Percentiles rank a stretch among this genome's conserved stretches.
Evolutionary conservation across 1,140 invertebrate species (phyloP).

Genomic region (Lepidurus packardi): DNA sequence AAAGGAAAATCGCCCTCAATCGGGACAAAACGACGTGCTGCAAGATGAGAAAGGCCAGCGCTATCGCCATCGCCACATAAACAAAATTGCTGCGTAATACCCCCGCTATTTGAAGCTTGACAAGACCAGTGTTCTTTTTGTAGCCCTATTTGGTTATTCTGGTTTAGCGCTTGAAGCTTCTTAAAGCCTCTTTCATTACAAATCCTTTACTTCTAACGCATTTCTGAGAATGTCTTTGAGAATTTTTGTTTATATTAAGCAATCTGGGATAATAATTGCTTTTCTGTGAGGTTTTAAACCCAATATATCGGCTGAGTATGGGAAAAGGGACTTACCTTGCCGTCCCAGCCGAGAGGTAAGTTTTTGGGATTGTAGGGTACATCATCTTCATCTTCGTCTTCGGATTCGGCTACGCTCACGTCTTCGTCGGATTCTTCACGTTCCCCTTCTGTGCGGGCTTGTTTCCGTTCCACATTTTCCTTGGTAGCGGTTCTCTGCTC

Average conservation of each 20-base stretch:
- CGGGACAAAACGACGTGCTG: not conserved
- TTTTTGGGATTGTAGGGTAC: slow-evolving; percentile 99
- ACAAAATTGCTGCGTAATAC: not conserved
- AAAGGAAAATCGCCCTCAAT: slow-evolving; percentile 8
- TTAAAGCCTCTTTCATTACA: not conserved
- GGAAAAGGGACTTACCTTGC: slow-evolving; percentile 61
- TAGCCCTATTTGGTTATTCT: too few relatives aligned
- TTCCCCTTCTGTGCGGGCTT: slow-evolving; percentile 92
- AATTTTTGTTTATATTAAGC: not conserved
- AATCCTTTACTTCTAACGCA: not conserved
- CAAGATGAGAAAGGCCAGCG: not conserved
- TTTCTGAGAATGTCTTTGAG: not conserved
- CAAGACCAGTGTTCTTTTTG: too few relatives aligned
- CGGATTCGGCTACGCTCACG: slow-evolving; percentile 73
- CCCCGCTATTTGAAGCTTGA: too few relatives aligned
- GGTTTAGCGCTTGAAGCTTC: too few relatives aligned
- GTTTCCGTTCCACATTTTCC: slow-evolving; percentile 97
- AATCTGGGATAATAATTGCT: slow-evolving; percentile 24
- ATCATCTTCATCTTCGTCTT: slow-evolving; percentile 85
- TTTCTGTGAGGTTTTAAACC: not conserved
- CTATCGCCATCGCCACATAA: not conserved
- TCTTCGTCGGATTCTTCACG: slow-evolving; percentile 88
- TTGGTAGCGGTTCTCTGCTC: slow-evolving; percentile 83
- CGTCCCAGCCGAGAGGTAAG: slow-evolving; percentile 97
- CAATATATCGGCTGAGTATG: not conserved